These are phyloP conservation scores for Tiliacea citrago DNA, from an alignment of 2,888 invertebrate species.

Conservation along the genomic window DNA sequence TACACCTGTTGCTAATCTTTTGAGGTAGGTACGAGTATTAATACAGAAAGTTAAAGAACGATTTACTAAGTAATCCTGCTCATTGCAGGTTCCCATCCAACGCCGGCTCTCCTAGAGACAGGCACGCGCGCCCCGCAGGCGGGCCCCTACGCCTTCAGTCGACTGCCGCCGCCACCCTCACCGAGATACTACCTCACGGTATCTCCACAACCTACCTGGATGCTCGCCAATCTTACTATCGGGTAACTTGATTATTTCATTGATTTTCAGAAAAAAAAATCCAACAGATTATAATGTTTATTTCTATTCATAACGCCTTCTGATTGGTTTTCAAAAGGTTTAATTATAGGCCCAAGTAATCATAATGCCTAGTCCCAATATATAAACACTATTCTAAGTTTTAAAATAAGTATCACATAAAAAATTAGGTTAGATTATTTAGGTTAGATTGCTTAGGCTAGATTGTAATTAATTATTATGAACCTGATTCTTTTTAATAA, in stretches of 20 bases:
- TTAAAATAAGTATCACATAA: too few species aligned
- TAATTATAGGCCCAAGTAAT: not conserved
- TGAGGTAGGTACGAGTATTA: not conserved
- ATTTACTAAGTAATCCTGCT: not conserved
- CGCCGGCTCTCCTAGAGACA: constrained; percentile 81
- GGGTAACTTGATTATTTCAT: constrained; percentile 88
- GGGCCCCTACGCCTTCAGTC: constrained; percentile 97
- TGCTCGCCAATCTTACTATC: constrained; percentile 95
- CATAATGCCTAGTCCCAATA: too few species aligned
- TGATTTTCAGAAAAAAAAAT: not conserved
- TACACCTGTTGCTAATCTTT: not conserved
- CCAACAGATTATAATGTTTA: not conserved
- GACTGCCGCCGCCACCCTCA: constrained; percentile 95
- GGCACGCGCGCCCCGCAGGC: constrained; percentile 95
- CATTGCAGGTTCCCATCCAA: constrained; percentile 52
- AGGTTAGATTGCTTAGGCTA: too few species aligned
- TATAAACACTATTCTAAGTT: too few species aligned
- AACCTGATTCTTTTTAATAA: too few species aligned
- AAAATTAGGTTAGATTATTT: too few species aligned
- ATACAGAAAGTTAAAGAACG: not conserved
- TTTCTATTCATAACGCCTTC: too few species aligned
- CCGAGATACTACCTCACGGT: constrained; percentile 95
- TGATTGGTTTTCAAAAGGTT: not conserved
- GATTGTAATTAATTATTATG: too few species aligned
- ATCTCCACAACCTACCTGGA: constrained; percentile 94